phyloP scores from a whole-genome alignment of 1,140 invertebrate species.

The Apis dorsata region DNA sequence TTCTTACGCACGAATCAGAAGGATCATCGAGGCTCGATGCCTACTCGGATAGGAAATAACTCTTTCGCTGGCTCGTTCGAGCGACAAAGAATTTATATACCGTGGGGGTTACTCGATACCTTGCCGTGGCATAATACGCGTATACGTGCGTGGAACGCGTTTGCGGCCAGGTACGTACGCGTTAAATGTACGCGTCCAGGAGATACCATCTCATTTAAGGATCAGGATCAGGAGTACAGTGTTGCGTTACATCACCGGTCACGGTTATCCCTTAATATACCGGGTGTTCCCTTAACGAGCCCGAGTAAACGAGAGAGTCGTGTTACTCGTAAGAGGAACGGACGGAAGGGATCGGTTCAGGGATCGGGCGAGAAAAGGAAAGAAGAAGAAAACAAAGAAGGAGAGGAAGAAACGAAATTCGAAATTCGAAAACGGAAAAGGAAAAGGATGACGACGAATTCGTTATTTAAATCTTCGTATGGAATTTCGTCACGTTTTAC shows the following conservation, averaged over 20 bases:
- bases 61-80: conserved; percentile 26
- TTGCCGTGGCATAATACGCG: conserved; percentile 48
- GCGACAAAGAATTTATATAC: conserved; percentile 60
- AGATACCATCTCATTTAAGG: conserved; percentile 75
- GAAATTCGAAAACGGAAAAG: too few relatives aligned
- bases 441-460: neutral
- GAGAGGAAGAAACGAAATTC: neutral
- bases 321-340: conserved; percentile 58
- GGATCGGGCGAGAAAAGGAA: neutral
- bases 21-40: conserved; percentile 5
- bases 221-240: conserved; percentile 73
- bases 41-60: conserved; percentile 13
- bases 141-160: conserved; percentile 31
- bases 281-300: conserved; percentile 75
- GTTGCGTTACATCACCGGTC: conserved; percentile 75
- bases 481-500: neutral
- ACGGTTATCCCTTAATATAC: conserved; percentile 76
- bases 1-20: neutral
- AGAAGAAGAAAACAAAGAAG: neutral
- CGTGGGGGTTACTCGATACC: conserved; percentile 60
- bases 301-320: conserved; percentile 72
- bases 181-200: conserved; percentile 56
- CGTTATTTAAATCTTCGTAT: neutral
- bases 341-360: conserved; percentile 1
- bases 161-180: conserved; percentile 50